phyloP scores from a whole-genome alignment of 2,797 vertebrate genomes.

The Synanceia verrucosa region DNA sequence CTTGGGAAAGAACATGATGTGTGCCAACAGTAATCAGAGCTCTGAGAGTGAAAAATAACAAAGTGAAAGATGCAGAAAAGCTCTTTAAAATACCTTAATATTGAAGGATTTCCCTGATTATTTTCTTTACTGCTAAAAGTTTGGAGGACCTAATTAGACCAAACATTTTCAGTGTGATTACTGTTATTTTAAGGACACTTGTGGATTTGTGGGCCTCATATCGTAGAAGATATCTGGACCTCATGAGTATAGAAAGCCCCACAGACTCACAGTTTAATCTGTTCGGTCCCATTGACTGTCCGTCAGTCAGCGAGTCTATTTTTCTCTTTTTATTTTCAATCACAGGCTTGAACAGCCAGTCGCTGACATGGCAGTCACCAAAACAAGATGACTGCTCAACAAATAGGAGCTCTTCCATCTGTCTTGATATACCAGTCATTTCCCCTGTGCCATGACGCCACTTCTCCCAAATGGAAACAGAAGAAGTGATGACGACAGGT shows the following conservation, averaged over 20 bases:
- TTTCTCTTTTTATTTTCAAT: slow-evolving; percentile 76
- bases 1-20: no score
- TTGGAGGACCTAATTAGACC: not conserved
- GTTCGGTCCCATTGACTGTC: slow-evolving; percentile 29
- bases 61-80: not conserved
- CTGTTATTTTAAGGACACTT: not conserved
- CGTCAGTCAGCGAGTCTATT: slow-evolving; percentile 73
- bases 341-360: slow-evolving; percentile 66
- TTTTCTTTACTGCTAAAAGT: not conserved
- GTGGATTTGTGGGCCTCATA: not conserved
- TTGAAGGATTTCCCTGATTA: not conserved
- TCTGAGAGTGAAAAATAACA: not conserved
- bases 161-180: not conserved
- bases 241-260: not conserved
- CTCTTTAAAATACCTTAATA: not conserved
- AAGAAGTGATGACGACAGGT: slow-evolving; percentile 54
- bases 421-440: slow-evolving; percentile 41
- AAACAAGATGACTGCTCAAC: slow-evolving; percentile 62
- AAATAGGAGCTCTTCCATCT: slow-evolving; percentile 71
- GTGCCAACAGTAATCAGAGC: no score
- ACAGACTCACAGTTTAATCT: not conserved
- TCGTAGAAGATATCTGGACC: slow-evolving; percentile 4
- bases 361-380: slow-evolving; percentile 32
- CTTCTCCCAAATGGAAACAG: slow-evolving; percentile 63
- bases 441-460: slow-evolving; percentile 63